These are phyloP conservation scores for Regulus satrapa DNA, from an alignment of 2,113 vertebrate genomes.

Conservation along the genomic window DNA sequence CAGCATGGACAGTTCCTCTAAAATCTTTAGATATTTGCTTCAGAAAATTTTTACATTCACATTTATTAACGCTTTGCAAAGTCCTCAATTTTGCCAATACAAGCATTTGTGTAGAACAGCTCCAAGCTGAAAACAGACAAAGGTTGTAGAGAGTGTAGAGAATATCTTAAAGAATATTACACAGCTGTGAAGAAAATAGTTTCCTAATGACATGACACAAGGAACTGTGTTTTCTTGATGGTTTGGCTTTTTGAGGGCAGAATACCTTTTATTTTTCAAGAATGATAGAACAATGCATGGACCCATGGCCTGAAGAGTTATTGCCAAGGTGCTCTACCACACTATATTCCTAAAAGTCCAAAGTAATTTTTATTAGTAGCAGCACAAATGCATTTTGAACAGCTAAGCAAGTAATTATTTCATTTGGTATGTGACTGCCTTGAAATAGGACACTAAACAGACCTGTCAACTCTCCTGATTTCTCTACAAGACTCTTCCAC, in stretches of 20 bases:
- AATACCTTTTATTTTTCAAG: not conserved
- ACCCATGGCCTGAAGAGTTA: not conserved
- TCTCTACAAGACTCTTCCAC: not conserved
- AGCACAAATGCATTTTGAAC: not conserved
- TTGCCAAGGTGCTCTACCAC: not conserved
- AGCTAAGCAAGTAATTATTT: not conserved
- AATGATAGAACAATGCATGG: not conserved
- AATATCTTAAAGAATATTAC: not conserved
- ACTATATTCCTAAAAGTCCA: not conserved
- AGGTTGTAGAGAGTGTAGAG: not conserved
- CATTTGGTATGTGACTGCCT: not conserved
- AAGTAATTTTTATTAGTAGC: not conserved
- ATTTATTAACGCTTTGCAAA: not conserved
- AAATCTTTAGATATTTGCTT: not conserved
- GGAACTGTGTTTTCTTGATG: not conserved
- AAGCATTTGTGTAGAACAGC: not conserved
- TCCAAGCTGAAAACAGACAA: not conserved
- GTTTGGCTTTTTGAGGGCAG: not conserved
- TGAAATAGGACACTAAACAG: not conserved
- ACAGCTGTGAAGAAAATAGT: not conserved
- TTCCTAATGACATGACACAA: not conserved
- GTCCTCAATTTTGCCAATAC: not conserved
- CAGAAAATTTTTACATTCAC: not conserved
- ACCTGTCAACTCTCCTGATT: not conserved
- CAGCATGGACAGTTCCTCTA: fast-evolving